Base-by-base conservation (phyloP, 2,113 vertebrate species). In the Macheiramphus alcinus region DNA sequence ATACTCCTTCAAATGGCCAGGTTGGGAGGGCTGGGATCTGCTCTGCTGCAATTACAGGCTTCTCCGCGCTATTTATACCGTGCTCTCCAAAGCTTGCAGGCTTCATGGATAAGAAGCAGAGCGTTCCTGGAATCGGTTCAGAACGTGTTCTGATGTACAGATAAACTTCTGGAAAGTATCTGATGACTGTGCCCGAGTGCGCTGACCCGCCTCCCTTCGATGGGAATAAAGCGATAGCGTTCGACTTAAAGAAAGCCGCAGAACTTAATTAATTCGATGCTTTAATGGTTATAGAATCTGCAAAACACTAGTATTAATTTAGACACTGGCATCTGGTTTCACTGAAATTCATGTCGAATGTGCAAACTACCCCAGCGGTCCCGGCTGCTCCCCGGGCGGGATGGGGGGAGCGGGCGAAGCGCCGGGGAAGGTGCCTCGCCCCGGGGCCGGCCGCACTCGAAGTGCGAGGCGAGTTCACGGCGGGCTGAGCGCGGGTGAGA, bases 261-360 rank as follows among this genome's bases (percentile, higher is more conserved):
- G 92, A 97, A 94, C 83, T 97, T 97, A 92, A 96, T 97, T 78
- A 97, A 94, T 96, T 96, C 55, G 72, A 88, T 96, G 79, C 92
- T 96, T 98, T 98, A 97, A 98, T 92, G 93, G 91, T 95, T 94
- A 80, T 93, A 97, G 96, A 97, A 96, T 94, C 95, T 80, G 56
- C 92, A 71, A 94, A 97, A 97, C 97, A 83, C 95, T 70, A 81
- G 68, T 80, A 92, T 87, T 72, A 82, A 92, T 94, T 96, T 93
- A 93, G 86, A 68, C 73, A 20, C 78, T 72, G 85, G 85, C 94
- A 91, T 97, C 85, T 89, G 96, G 61, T 92, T 93, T 96, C 95
- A 86, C 94, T 92, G 97, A 95, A 97, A 97, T 91, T 89, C 91
- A 53, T 80, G 94, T 71, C 68, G 26, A 86, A 38, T 23, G 82